Base-by-base conservation (phyloP, 2,113 vertebrate species). In the Philantomba maxwellii region DNA sequence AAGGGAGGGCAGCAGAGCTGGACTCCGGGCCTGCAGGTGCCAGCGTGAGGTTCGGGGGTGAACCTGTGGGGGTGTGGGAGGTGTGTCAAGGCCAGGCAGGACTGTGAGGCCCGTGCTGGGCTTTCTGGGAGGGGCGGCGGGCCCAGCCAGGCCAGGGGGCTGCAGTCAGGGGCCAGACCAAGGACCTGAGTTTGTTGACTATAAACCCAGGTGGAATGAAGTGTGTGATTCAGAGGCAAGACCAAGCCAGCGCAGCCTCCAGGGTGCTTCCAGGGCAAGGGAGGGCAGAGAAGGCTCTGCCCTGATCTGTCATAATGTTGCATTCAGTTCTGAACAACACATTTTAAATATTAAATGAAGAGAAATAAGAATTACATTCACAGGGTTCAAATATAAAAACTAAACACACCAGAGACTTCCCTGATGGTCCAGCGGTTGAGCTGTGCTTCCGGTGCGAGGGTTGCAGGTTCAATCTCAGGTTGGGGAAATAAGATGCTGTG, bases 221-320 rank as follows among this genome's bases (percentile, higher is more conserved):
- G 13, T 23, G 10, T 26, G 26, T 16, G 14, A 28, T 23, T 1
- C n/a, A 13, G 86, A 53, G 45, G 28, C 51, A 25, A 49, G 85
- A n/a, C 3, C 39, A n/a, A 81, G 66, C 30, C 9, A 0, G 3
- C 0, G 2, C 6, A 1, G 43, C 2, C 82, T 53, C 6, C 7
- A 51, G 26, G 23, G 4, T 57, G 23, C 53, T 60, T 58, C 70
- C 17, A 11, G 53, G 17, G 28, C 36, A 25, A 45, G 33, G 93
- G 25, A 66, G 55, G 49, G 43, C 62, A 33, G 81, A 45, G 26
- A n/a, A 39, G 0, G 1, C 36, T 81, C 36, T 28, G 23, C 16
- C 21, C 3, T 17, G 2, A 47, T 75, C 39, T 64, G 60, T 81
- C 7, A 82, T 25, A 16, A 2, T 0, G 0, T 30, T 28, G 51